These are phyloP conservation scores for Lithosia quadra DNA, from an alignment of 2,888 invertebrate genomes.

Conservation along the genomic window DNA sequence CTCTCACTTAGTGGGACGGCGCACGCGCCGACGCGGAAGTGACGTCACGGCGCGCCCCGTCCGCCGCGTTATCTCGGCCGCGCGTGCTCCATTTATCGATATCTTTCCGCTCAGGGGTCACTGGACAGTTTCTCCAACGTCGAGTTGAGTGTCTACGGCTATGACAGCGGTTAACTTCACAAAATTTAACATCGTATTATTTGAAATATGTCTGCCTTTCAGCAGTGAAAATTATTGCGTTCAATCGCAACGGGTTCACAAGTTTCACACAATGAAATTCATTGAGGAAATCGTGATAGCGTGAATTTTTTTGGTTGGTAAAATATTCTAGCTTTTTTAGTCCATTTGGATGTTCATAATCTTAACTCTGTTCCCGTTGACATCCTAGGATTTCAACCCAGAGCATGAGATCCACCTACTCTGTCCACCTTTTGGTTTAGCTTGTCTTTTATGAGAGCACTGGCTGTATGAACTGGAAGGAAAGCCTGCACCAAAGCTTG, in stretches of 20 bases:
- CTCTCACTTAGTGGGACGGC: slow-evolving; percentile 54
- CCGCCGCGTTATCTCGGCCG: slow-evolving; percentile 69
- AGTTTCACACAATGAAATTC: too few relatives aligned
- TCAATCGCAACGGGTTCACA: not conserved
- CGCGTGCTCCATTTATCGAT: slow-evolving; percentile 66
- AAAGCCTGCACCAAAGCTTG: too few relatives aligned
- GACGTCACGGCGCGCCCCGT: slow-evolving; percentile 73
- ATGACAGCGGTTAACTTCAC: not conserved
- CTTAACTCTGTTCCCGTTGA: too few relatives aligned
- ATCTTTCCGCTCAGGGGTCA: slow-evolving; percentile 63
- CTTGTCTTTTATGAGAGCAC: too few relatives aligned
- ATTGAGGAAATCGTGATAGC: too few relatives aligned
- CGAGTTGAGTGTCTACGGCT: not conserved
- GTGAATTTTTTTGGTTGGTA: too few relatives aligned
- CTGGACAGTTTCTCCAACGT: slow-evolving; percentile 44
- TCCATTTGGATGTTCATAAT: too few relatives aligned
- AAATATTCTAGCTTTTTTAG: too few relatives aligned
- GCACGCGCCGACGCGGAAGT: slow-evolving; percentile 78
- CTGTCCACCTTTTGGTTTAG: too few relatives aligned
- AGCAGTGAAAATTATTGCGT: too few relatives aligned
- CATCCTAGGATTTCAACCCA: not conserved
- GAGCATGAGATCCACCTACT: too few relatives aligned
- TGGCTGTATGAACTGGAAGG: too few relatives aligned
- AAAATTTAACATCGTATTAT: not conserved
- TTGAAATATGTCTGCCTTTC: not conserved